Base-by-base conservation (phyloP, 2,888 invertebrate species). In the Lepidochrysops patricia region DNA sequence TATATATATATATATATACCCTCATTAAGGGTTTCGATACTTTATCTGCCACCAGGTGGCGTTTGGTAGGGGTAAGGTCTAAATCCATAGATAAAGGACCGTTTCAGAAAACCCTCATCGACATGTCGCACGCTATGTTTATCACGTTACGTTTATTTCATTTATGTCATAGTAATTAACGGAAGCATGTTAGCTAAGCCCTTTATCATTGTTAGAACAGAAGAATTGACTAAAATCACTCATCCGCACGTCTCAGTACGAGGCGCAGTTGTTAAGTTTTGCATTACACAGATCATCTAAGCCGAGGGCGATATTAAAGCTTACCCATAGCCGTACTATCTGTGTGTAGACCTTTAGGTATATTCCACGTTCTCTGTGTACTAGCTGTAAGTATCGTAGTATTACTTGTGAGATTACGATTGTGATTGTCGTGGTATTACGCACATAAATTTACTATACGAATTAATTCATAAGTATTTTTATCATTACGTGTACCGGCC, bases 361-460 rank as follows among this genome's bases (percentile, higher is more conserved):
- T 58, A 58, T 58, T 58, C 58, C 58, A 58, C 23, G 35, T 34
- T 58, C 58, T 58, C 25, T 58, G 58, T 58, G 58, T 58, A 58
- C 4, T 58, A 50, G 50, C 25, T 27, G n/a, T 15, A 49, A 58
- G 15, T 19, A 58, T 35, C 29, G 15, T 50, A 50, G 23, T 12
- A 34, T 32, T 32, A 54, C 9, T 52, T 52, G 52, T 52, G 27
- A 27, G 27, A 52, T 52, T 43, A 43, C 43, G 43, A 29, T 61
- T 60, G 61, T 64, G 58, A 65, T 58, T 74, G 69, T 71, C 73
- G 79, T 81, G 76, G 76, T 80, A 75, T 70, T 72, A 76, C 85
- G 85, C 84, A 85, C 85, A 84, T 79, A 67, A 71, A 70, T 72
- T 72, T 70, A 70, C 70, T 68, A 79, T 84, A 85, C 84, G 83